Base-by-base conservation (phyloP, 2,113 vertebrate species). In the Embiotoca jacksoni region DNA sequence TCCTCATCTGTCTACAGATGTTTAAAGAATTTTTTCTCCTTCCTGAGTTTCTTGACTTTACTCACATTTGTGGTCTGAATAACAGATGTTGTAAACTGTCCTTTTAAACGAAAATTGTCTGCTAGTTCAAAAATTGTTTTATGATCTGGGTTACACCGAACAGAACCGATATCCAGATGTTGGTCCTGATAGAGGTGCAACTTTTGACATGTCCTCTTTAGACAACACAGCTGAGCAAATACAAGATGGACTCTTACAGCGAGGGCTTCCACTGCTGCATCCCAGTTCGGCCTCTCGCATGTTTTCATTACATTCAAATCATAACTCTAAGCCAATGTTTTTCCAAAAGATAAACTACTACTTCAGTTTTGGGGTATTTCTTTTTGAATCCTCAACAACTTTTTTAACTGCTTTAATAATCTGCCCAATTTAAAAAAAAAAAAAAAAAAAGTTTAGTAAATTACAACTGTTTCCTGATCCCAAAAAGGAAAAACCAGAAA, bases 181-280 rank as follows among this genome's bases (percentile, higher is more conserved):
- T 31, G 2, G 7, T 23, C 47, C 1, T 31, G 63, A 7, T 33
- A 36, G 23, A 23, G 35, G 56, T 35, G 35, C 6, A 4, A 4
- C 3, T 47, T 46, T 8, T 60, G 46, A 44, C 16, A 39, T 5
- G 23, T 33, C 7, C 46, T 46, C 30, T 33, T 69, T 35, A 37
- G 30, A 63, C 33, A 32, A 36, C 39, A 52, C 61, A 59, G 69
- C 69, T 39, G 70, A 47, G 69, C 9, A 52, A 13, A 83, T 31
- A 72, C 23, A 55, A 41, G 30, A 67, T 15, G 6, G 36, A 39
- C 23, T 23, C 23, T 23, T 16, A 33, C 47, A 13, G 41, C 2
- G 41, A 44, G 41, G 41, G 10, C 13, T 44, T 11, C 10, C 41
- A 44, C 23, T 46, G 32, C 47, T 37, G 2, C 49, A 50, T n/a